Percentiles rank a stretch among this genome's conserved stretches.
phyloP scores from a whole-genome alignment of 2,888 invertebrate species.

The Ophioninae sp. region DNA sequence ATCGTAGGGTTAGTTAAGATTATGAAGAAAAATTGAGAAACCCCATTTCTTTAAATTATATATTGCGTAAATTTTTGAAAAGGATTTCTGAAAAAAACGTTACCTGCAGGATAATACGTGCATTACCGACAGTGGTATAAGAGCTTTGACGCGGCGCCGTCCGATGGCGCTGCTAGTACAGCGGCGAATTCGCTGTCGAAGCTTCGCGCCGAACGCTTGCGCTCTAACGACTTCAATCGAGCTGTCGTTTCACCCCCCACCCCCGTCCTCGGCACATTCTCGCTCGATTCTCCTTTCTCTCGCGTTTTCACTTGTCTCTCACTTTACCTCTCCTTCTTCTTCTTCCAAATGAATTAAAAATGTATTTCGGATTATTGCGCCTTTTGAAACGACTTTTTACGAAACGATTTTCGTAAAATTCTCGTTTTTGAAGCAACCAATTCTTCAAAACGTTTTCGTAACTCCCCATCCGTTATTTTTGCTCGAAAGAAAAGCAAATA shows the following conservation, averaged over 20 bases:
- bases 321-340: neutral
- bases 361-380: neutral
- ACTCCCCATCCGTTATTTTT: neutral
- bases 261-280: neutral
- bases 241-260: neutral
- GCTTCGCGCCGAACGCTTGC: constrained; percentile 23
- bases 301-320: neutral
- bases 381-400: neutral
- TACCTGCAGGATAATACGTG: neutral
- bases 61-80: no score
- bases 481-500: neutral
- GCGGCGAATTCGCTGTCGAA: neutral
- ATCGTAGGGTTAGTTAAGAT: no score
- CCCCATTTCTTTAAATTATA: no score
- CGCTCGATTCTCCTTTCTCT: neutral
- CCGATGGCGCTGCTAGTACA: constrained; percentile 41
- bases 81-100: neutral
- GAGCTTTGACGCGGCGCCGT: constrained; percentile 10
- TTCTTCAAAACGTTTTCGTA: neutral
- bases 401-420: neutral
- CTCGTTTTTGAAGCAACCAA: neutral
- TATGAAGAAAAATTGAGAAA: no score
- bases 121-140: neutral
- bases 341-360: neutral
- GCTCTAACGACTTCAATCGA: neutral